phyloP scores from a whole-genome alignment of 2,113 vertebrate genomes.

The Gallinago media region DNA sequence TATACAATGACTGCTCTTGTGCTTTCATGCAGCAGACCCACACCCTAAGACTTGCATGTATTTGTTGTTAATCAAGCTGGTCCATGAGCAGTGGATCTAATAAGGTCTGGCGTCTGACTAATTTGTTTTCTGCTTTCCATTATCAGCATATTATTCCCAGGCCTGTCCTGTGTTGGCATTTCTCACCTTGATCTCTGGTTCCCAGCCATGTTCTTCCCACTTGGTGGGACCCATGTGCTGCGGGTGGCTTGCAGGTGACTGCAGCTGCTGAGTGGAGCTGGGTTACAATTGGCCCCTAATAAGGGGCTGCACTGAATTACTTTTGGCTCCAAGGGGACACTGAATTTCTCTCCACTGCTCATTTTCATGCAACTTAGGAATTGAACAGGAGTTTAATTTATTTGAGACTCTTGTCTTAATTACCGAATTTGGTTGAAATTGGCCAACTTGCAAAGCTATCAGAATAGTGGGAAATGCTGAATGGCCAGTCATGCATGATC shows the following conservation, averaged over 20 bases:
- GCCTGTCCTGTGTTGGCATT: fast-evolving
- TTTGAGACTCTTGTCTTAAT: neutral
- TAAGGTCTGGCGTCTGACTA: neutral
- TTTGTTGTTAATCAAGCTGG: neutral
- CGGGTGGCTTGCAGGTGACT: neutral
- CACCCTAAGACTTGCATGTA: neutral
- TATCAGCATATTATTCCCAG: neutral
- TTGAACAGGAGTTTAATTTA: neutral
- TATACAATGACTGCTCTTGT: neutral
- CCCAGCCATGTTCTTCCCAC: neutral
- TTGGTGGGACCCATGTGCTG: neutral
- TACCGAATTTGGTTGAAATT: neutral
- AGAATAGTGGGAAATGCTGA: neutral
- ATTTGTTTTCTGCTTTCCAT: neutral
- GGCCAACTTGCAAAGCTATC: neutral
- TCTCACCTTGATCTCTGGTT: neutral
- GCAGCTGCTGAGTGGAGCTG: neutral
- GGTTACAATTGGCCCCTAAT: neutral
- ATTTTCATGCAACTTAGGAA: neutral
- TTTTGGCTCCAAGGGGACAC: neutral
- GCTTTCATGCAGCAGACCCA: neutral
- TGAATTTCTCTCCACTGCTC: neutral
- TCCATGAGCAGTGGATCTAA: neutral
- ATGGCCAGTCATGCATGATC: neutral
- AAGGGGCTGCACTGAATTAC: neutral